A percentile compares a stretch with the other conserved stretches of the same genome.
Conservation (phyloP, 2,113 vertebrate genomes). For the Myrmecobius fasciatus region DNA sequence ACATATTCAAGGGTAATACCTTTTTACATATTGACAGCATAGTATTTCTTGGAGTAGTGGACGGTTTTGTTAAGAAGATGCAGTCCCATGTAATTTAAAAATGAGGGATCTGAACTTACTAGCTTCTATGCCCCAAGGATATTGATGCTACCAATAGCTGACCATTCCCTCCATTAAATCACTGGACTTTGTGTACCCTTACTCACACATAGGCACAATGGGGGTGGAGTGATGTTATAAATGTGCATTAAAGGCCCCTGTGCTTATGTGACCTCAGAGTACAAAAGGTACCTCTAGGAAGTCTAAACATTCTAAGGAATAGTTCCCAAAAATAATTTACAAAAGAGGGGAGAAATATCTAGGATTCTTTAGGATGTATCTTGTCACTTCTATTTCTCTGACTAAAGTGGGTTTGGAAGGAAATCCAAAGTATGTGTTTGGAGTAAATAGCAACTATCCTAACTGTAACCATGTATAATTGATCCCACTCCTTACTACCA, state of each 20-base stretch:
- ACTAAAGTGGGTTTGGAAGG: neutral
- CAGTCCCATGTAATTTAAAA: neutral
- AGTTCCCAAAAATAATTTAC: neutral
- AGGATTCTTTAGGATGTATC: neutral
- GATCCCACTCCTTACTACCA: neutral
- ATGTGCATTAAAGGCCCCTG: neutral
- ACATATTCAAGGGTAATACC: neutral
- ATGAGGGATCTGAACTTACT: neutral
- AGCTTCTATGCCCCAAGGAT: rapidly evolving
- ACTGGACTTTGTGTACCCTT: rapidly evolving
- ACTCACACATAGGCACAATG: neutral
- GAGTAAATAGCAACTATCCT: neutral
- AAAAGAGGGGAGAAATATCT: neutral
- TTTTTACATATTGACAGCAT: neutral
- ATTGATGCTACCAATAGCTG: no score
- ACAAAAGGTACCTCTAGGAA: neutral
- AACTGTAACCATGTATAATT: neutral
- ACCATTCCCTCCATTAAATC: neutral
- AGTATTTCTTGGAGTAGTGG: neutral
- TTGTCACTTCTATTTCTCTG: neutral
- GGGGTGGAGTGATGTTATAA: neutral
- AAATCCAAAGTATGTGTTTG: neutral
- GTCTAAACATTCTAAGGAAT: neutral
- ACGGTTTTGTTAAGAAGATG: neutral
- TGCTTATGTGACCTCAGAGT: neutral